Evolutionary conservation across 1,140 invertebrate species (phyloP).

Genomic region (Euwallacea fornicatus): DNA sequence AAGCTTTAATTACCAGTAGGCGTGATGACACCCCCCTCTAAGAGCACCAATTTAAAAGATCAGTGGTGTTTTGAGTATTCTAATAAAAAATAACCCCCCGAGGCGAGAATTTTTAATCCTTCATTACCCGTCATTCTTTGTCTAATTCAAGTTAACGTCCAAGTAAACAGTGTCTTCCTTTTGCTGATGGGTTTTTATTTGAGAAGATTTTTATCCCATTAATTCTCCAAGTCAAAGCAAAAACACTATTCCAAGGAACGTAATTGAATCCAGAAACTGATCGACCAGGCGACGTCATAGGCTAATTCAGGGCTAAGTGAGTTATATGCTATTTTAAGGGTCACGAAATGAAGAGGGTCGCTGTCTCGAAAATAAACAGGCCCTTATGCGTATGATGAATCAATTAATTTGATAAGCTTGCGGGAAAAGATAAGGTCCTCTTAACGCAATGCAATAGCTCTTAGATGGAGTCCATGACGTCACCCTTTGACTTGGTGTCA

Average conservation of each 20-base stretch:
- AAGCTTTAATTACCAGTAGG: slow-evolving; percentile 36
- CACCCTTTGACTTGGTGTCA: too few species aligned
- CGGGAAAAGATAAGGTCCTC: slow-evolving; percentile 2
- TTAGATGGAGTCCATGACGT: too few species aligned
- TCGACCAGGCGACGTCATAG: slow-evolving; percentile 8
- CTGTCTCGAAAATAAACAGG: slow-evolving; percentile 9
- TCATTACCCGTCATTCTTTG: slow-evolving; percentile 25
- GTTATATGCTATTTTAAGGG: slow-evolving; percentile 24
- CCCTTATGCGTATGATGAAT: slow-evolving; percentile 20
- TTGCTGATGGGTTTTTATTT: neutral
- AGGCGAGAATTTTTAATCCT: slow-evolving; percentile 32
- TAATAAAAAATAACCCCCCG: slow-evolving; percentile 26
- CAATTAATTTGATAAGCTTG: slow-evolving; percentile 22
- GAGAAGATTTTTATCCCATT: neutral
- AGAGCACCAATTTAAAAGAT: slow-evolving; percentile 35
- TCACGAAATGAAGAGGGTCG: slow-evolving; percentile 14
- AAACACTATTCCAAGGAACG: neutral
- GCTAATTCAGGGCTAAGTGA: slow-evolving; percentile 20
- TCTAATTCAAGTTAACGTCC: slow-evolving; percentile 13
- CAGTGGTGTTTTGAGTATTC: slow-evolving; percentile 26
- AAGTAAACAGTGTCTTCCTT: neutral
- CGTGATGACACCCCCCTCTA: slow-evolving; percentile 31
- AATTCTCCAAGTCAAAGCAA: too few species aligned
- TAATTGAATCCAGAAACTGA: neutral
- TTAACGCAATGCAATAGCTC: too few species aligned